Percentiles rank a stretch among this genome's conserved stretches.
These are phyloP conservation scores for Ditylenchus weischeri DNA, from an alignment of 2,888 invertebrate species.

Conservation along the genomic window DNA sequence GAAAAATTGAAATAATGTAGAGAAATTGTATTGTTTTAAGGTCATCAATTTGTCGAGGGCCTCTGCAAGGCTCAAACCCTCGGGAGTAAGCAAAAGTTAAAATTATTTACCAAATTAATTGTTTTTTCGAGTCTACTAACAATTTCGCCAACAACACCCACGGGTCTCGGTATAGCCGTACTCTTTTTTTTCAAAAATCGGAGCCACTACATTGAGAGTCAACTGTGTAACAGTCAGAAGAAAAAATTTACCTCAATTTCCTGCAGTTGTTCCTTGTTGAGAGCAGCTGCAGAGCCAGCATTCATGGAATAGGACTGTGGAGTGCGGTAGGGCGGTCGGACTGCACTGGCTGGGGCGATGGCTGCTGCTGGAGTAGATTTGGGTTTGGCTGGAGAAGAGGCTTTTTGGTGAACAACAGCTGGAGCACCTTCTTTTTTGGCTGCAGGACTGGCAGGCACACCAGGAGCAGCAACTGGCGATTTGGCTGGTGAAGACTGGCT, in stretches of 20 bases:
- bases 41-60: no score
- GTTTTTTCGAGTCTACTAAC: no score
- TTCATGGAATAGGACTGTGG: background rate
- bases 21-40: no score
- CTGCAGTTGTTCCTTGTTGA: slow-evolving; percentile 27
- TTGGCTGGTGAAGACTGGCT: background rate
- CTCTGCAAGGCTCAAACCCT: no score
- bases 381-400: slow-evolving; percentile 1
- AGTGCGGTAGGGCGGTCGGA: background rate
- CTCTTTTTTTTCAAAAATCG: no score
- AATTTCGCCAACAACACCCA: no score
- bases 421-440: background rate
- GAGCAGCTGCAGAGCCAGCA: slow-evolving; percentile 7
- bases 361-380: background rate
- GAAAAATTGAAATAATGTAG: no score
- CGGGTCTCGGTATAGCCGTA: no score
- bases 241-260: slow-evolving; percentile 25
- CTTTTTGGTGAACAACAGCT: background rate
- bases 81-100: no score
- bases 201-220: no score
- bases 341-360: slow-evolving; percentile 12
- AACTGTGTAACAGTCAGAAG: no score
- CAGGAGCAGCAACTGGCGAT: background rate
- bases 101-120: no score
- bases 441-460: background rate